Conservation (phyloP, 2,113 vertebrate species). For the Crypturellus undulatus region DNA sequence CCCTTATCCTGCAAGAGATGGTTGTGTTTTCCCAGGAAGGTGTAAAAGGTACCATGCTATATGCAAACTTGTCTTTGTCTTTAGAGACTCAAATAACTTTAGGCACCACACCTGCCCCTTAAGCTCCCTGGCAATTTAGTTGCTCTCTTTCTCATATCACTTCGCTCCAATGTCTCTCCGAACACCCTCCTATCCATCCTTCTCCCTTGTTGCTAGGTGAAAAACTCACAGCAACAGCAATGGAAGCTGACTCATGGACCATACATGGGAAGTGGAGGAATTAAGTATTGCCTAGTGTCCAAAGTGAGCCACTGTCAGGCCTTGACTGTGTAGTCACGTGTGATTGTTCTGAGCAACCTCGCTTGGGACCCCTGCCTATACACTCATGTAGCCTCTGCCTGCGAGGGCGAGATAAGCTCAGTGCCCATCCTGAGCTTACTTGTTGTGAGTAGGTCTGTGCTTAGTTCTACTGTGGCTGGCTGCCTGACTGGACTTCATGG, state of each 20-base stretch:
- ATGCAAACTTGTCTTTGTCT: background rate
- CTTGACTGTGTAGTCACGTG: background rate
- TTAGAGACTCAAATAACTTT: constrained; percentile 14
- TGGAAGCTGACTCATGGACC: constrained; percentile 52
- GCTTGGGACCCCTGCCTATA: background rate
- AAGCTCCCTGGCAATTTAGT: constrained; percentile 21
- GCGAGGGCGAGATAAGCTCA: background rate
- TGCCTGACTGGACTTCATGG: background rate
- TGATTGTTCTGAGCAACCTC: background rate
- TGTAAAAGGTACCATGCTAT: background rate
- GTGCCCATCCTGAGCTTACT: background rate
- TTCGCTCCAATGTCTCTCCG: constrained; percentile 6
- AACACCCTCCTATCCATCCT: background rate
- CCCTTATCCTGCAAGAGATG: background rate
- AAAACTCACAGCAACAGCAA: constrained; percentile 54
- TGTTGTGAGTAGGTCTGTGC: background rate
- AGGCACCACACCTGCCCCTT: background rate
- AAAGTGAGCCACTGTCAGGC: rapidly evolving
- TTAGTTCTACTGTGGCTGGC: background rate
- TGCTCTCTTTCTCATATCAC: constrained; percentile 49
- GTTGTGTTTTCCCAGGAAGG: background rate
- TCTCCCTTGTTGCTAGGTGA: constrained; percentile 69
- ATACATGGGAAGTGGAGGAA: constrained; percentile 1
- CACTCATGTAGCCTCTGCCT: background rate
- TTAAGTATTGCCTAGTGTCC: background rate